These are phyloP conservation scores for Sebastes itinus DNA, from an alignment of 2,797 vertebrate species.

Conservation along the genomic window DNA sequence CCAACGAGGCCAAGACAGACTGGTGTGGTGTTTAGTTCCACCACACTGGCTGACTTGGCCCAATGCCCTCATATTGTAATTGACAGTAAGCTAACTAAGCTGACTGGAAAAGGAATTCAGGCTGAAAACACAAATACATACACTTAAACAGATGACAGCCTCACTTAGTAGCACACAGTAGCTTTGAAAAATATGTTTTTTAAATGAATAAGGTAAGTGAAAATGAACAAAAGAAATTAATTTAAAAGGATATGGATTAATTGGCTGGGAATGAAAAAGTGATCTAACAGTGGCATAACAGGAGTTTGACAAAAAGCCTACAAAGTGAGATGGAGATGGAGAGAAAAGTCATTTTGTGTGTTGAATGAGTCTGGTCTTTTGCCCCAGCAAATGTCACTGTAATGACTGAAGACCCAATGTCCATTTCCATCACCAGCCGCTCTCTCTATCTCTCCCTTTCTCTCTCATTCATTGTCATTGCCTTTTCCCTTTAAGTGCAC, in stretches of 20 bases:
- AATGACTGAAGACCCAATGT: conserved; percentile 66
- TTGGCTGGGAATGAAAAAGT: conserved; percentile 13
- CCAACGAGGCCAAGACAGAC: conserved; percentile 20
- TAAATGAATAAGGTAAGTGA: conserved; percentile 6
- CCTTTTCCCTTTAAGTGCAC: conserved; percentile 84
- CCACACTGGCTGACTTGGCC: conserved; percentile 25
- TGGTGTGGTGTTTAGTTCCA: conserved; percentile 34
- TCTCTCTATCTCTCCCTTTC: conserved; percentile 66
- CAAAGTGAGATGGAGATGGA: conserved; percentile 39
- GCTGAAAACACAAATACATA: neutral
- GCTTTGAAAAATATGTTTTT: neutral
- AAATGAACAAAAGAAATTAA: neutral
- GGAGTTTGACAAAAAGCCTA: conserved; percentile 31
- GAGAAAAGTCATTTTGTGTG: conserved; percentile 52
- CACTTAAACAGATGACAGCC: conserved; percentile 4
- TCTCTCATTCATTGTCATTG: conserved; percentile 74
- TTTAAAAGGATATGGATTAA: conserved; percentile 21
- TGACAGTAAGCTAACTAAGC: conserved; percentile 14
- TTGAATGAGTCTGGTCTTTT: conserved; percentile 38
- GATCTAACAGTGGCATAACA: conserved; percentile 11
- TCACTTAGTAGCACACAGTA: neutral
- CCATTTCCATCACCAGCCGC: conserved; percentile 64
- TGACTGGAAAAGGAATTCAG: conserved; percentile 19
- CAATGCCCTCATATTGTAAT: neutral
- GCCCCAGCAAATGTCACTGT: conserved; percentile 57